A percentile compares a stretch with the other conserved stretches of the same genome.
phyloP scores from a whole-genome alignment of 2,797 vertebrate species.

The Muscicapa striata region DNA sequence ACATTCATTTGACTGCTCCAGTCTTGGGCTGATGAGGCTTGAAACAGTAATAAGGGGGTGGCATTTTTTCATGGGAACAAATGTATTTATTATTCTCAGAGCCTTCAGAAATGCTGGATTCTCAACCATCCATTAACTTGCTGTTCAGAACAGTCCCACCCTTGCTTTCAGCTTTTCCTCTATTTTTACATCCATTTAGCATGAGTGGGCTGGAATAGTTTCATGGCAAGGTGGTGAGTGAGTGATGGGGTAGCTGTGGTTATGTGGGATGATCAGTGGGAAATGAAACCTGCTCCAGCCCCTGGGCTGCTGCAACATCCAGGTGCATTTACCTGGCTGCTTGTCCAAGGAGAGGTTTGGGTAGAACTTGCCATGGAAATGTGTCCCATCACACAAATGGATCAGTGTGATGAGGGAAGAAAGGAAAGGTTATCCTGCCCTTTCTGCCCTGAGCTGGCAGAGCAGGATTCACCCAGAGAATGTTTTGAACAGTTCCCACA shows the following conservation, averaged over 20 bases:
- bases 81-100: conserved; percentile 20
- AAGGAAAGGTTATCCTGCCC: not conserved
- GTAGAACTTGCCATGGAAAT: not conserved
- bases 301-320: not conserved
- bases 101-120: conserved; percentile 10
- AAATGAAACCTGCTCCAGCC: not conserved
- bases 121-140: conserved; percentile 29
- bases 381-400: not conserved
- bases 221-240: not conserved
- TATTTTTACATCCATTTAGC: conserved; percentile 35
- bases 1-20: not conserved
- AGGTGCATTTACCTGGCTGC: not conserved
- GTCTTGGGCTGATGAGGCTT: conserved; percentile 45
- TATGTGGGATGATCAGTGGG: not conserved
- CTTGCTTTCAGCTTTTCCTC: conserved; percentile 29
- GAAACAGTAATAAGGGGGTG: conserved; percentile 37
- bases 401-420: not conserved
- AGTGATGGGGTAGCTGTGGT: not conserved
- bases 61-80: conserved; percentile 7
- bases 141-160: conserved; percentile 16
- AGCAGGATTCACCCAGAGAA: not conserved
- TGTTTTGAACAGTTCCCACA: not conserved
- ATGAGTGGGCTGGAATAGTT: not conserved
- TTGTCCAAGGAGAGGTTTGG: not conserved
- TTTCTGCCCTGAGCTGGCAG: not conserved